These are phyloP conservation scores for Allolobophora icterica DNA, from an alignment of 2,888 invertebrate species.

Conservation along the genomic window DNA sequence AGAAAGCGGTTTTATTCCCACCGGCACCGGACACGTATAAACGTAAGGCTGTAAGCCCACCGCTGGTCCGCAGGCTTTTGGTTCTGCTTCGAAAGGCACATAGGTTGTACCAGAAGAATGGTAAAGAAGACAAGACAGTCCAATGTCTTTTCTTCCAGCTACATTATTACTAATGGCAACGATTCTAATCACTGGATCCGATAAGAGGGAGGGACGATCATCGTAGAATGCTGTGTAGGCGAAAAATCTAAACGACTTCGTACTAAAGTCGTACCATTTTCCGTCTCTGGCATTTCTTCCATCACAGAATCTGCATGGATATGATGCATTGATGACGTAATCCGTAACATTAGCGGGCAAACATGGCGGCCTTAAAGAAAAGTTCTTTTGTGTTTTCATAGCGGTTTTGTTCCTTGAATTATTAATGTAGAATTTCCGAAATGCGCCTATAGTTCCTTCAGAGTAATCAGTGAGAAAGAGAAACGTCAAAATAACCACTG, in stretches of 20 bases:
- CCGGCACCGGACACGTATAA: not conserved
- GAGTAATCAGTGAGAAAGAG: not conserved
- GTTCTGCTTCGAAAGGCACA: not conserved
- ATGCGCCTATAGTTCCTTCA: not conserved
- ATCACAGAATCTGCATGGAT: not conserved
- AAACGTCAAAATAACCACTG: not conserved
- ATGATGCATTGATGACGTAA: constrained; percentile 17
- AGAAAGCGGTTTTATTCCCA: not conserved
- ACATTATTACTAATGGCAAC: constrained; percentile 23
- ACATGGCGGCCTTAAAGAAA: not conserved
- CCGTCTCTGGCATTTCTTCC: constrained; percentile 22
- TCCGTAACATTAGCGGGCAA: not conserved
- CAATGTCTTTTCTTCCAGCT: not conserved
- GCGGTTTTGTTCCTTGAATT: not conserved
- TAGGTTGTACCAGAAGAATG: not conserved
- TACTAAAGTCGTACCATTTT: constrained; percentile 36
- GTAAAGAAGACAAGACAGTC: not conserved
- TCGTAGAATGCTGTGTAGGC: constrained; percentile 37
- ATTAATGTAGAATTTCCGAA: not conserved
- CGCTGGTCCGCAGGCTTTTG: not conserved
- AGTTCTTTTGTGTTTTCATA: not conserved
- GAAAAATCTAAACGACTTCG: constrained; percentile 19
- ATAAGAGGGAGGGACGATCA: constrained; percentile 31
- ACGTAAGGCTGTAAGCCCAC: not conserved
- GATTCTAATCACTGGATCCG: constrained; percentile 36